Conservation (phyloP, 2,797 vertebrate species). For the Crenichthys baileyi region DNA sequence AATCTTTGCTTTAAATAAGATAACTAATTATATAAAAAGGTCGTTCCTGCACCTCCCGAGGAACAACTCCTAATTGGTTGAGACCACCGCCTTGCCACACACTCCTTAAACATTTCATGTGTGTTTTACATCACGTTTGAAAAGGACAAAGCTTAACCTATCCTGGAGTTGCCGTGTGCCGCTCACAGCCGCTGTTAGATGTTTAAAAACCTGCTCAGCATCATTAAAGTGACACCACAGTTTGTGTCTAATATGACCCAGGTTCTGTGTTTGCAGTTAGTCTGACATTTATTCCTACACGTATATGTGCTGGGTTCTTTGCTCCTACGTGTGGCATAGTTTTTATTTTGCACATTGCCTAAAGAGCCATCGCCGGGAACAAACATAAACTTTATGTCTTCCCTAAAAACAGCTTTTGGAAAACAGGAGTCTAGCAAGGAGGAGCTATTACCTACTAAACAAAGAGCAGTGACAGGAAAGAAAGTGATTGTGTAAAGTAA, state of each 20-base stretch:
- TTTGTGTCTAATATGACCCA: conserved; percentile 38
- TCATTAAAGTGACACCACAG: conserved; percentile 60
- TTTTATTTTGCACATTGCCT: conserved; percentile 38
- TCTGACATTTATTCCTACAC: conserved; percentile 53
- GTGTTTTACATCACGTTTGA: conserved; percentile 78
- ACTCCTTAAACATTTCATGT: conserved; percentile 69
- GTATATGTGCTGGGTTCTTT: conserved; percentile 41
- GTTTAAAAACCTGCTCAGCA: conserved; percentile 44
- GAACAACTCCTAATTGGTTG: conserved; percentile 88
- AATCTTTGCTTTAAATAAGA: conserved; percentile 96
- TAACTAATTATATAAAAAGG: conserved; percentile 95
- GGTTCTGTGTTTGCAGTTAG: conserved; percentile 53
- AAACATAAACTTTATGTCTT: conserved; percentile 69
- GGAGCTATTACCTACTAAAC: conserved; percentile 69
- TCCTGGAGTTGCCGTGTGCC: conserved; percentile 41
- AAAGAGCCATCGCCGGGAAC: conserved; percentile 48
- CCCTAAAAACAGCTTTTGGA: conserved; percentile 66
- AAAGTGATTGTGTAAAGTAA: conserved; percentile 73
- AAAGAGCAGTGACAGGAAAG: conserved; percentile 71
- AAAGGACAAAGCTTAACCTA: conserved; percentile 75
- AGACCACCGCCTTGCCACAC: conserved; percentile 77
- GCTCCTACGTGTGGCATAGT: conserved; percentile 44
- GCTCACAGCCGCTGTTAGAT: conserved; percentile 35
- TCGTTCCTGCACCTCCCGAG: conserved; percentile 84
- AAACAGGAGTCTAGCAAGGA: conserved; percentile 61